Percentiles rank a stretch among this genome's conserved stretches.
Evolutionary conservation across 2,888 invertebrate species (phyloP).

Genomic region (Trachelus iudaicus): DNA sequence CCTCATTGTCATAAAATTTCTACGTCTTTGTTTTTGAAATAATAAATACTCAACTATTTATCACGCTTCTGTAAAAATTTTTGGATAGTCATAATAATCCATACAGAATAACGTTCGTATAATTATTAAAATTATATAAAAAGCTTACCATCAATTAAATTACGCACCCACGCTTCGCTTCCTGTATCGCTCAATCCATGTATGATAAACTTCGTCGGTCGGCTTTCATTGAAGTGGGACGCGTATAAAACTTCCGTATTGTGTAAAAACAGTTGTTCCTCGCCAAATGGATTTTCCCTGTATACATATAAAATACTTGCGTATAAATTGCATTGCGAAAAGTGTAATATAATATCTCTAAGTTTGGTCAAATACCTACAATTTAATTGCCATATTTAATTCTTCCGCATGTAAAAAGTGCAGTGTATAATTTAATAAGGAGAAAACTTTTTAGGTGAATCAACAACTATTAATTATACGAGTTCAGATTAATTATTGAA

Average conservation of each 20-base stretch:
- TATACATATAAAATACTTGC: not conserved
- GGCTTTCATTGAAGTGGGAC: slow-evolving; percentile 55
- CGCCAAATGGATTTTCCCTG: slow-evolving; percentile 55
- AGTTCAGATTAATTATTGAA: too few relatives aligned
- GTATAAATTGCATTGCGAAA: not conserved
- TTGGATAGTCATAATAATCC: not conserved
- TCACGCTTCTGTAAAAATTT: not conserved
- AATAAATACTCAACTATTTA: not conserved
- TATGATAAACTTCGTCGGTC: slow-evolving; percentile 54
- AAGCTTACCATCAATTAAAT: slow-evolving; percentile 47
- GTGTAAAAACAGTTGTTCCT: slow-evolving; percentile 50
- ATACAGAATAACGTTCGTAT: not conserved
- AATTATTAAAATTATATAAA: not conserved
- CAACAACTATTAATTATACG: too few relatives aligned
- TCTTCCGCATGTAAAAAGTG: not conserved
- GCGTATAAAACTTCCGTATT: slow-evolving; percentile 56
- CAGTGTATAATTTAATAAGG: not conserved
- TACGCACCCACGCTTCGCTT: slow-evolving; percentile 53
- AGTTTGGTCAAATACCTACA: not conserved
- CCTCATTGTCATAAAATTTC: slow-evolving; percentile 38
- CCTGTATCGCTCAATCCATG: slow-evolving; percentile 57
- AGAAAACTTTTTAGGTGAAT: not conserved
- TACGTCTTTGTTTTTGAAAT: not conserved
- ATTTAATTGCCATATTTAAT: slow-evolving; percentile 3
- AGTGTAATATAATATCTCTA: not conserved